These are phyloP conservation scores for Limnephilus marmoratus DNA, from an alignment of 2,888 invertebrate species.

Conservation along the genomic window DNA sequence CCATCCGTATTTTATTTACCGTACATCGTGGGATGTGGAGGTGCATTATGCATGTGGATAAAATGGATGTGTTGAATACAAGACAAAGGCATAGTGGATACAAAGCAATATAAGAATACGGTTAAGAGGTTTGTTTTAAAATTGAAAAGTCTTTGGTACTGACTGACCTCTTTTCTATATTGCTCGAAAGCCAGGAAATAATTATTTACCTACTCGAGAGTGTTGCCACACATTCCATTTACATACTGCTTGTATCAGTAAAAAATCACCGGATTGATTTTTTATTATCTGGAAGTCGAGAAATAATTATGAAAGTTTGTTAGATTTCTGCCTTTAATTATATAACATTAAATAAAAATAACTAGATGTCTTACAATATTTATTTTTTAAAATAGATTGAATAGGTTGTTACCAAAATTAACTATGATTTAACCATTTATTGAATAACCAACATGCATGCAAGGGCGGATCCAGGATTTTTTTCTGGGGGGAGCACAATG, in stretches of 20 bases:
- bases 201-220: not conserved
- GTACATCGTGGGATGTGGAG: not conserved
- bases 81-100: not conserved
- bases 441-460: too few species aligned
- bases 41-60: not conserved
- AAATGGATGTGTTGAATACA: not conserved
- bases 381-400: too few species aligned
- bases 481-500: too few species aligned
- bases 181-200: not conserved
- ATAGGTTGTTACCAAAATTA: too few species aligned
- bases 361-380: too few species aligned
- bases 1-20: not conserved
- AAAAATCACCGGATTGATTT: not conserved
- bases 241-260: not conserved
- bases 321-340: too few species aligned
- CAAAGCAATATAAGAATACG: not conserved
- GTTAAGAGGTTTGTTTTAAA: not conserved
- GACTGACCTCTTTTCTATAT: not conserved
- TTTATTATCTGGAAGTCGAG: not conserved
- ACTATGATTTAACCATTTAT: too few species aligned
- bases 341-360: too few species aligned
- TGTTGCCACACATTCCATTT: not conserved
- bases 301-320: not conserved
- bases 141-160: not conserved
- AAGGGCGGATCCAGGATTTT: too few species aligned